Evolutionary conservation across 2,888 invertebrate genomes (phyloP).

Genomic region (Tethea ocularis): DNA sequence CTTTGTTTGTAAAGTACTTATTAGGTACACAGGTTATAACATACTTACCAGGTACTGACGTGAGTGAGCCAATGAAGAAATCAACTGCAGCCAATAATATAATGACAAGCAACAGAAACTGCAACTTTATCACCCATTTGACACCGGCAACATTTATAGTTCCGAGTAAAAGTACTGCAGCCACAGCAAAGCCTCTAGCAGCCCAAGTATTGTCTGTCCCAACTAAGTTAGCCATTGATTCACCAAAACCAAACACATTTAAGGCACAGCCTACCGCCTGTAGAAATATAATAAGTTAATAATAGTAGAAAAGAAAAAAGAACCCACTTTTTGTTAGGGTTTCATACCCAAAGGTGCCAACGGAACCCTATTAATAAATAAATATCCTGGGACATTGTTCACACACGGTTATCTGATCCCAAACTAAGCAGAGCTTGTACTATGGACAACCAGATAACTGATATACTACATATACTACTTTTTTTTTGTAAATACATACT

Average conservation of each 20-base stretch:
- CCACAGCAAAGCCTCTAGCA: conserved; percentile 93
- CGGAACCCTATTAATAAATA: no score
- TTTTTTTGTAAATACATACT: no score
- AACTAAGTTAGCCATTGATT: conserved; percentile 95
- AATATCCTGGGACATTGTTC: no score
- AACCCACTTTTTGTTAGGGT: no score
- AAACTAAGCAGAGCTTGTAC: no score
- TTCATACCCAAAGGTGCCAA: no score
- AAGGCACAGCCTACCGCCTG: conserved; percentile 98
- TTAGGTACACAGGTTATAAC: not conserved
- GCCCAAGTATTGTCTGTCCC: conserved; percentile 90
- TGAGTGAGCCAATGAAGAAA: conserved; percentile 96
- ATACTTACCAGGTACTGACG: conserved; percentile 87
- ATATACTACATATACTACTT: no score
- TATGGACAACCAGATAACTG: no score
- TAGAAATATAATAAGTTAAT: not conserved
- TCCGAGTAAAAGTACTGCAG: conserved; percentile 93
- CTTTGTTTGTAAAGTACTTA: no score
- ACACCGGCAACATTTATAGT: conserved; percentile 98
- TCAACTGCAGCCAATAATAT: conserved; percentile 95
- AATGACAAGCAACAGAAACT: conserved; percentile 93
- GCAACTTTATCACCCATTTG: conserved; percentile 98
- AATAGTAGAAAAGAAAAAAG: no score
- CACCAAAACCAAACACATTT: conserved; percentile 98
- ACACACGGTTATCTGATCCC: no score